These are phyloP conservation scores for Dorcus hopei DNA, from an alignment of 2,888 invertebrate species.

Conservation along the genomic window DNA sequence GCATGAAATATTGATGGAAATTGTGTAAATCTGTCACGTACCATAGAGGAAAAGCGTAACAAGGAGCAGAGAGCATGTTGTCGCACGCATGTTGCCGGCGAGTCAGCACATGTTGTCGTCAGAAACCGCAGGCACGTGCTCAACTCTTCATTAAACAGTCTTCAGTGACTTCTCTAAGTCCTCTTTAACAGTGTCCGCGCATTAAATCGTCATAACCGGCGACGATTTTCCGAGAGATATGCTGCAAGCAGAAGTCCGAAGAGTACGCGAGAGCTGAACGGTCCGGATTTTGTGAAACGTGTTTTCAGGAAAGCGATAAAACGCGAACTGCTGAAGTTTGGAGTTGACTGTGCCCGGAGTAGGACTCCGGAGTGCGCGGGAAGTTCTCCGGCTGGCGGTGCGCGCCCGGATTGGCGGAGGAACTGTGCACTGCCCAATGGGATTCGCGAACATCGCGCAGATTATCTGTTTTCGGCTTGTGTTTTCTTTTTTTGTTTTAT, in stretches of 20 bases:
- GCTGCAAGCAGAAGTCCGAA: neutral
- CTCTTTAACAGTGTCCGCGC: neutral
- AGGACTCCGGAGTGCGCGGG: constrained; percentile 24
- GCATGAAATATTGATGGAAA: constrained; percentile 7
- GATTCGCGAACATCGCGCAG: constrained; percentile 37
- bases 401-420: constrained; percentile 38
- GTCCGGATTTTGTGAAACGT: neutral
- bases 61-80: constrained; percentile 36
- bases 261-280: neutral
- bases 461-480: constrained; percentile 31
- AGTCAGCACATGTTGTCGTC: constrained; percentile 28
- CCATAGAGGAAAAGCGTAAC: constrained; percentile 36
- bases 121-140: constrained; percentile 25
- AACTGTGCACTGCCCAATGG: constrained; percentile 38
- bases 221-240: neutral
- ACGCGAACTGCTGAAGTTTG: constrained; percentile 31
- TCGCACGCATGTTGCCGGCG: constrained; percentile 35
- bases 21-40: constrained; percentile 31
- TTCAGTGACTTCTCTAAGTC: constrained; percentile 2
- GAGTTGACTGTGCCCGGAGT: constrained; percentile 18
- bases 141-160: constrained; percentile 22
- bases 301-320: constrained; percentile 18
- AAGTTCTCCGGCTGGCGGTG: constrained; percentile 28
- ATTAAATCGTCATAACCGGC: neutral
- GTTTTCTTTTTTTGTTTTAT: neutral